phyloP scores from a whole-genome alignment of 2,113 vertebrate genomes.

The Mormyrus iriodes region DNA sequence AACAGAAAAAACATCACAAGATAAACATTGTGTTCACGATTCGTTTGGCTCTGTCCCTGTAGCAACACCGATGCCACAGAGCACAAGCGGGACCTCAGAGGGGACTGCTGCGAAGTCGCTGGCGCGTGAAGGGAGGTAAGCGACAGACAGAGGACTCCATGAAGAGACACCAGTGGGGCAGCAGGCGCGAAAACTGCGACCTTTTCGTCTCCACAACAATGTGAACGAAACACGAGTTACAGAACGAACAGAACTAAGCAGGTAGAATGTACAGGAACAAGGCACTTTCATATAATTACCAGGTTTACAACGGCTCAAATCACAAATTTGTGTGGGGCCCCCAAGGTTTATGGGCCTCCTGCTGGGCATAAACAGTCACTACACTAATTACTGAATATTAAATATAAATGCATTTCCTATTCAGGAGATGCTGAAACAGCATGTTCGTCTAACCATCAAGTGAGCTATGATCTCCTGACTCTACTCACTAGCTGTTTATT shows the following conservation, averaged over 20 bases:
- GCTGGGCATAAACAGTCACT: background rate
- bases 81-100: background rate
- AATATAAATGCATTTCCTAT: background rate
- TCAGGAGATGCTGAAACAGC: background rate
- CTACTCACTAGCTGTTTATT: background rate
- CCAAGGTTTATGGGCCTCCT: background rate
- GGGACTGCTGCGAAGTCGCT: background rate
- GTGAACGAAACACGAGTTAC: background rate
- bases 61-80: background rate
- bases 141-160: background rate
- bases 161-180: background rate
- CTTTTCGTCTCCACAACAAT: background rate
- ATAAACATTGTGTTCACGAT: background rate
- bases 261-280: background rate
- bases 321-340: background rate
- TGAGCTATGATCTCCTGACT: background rate
- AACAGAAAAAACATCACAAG: background rate
- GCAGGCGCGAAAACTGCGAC: background rate
- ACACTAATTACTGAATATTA: background rate
- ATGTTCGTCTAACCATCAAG: background rate
- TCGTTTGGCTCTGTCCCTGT: background rate
- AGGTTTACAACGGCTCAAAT: background rate
- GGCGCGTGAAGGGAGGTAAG: slow-evolving; percentile 2
- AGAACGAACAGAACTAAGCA: background rate
- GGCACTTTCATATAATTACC: background rate